A percentile compares a stretch with the other conserved stretches of the same genome.
These are phyloP conservation scores for Mirounga angustirostris DNA, from an alignment of 2,113 vertebrate genomes.

Conservation along the genomic window DNA sequence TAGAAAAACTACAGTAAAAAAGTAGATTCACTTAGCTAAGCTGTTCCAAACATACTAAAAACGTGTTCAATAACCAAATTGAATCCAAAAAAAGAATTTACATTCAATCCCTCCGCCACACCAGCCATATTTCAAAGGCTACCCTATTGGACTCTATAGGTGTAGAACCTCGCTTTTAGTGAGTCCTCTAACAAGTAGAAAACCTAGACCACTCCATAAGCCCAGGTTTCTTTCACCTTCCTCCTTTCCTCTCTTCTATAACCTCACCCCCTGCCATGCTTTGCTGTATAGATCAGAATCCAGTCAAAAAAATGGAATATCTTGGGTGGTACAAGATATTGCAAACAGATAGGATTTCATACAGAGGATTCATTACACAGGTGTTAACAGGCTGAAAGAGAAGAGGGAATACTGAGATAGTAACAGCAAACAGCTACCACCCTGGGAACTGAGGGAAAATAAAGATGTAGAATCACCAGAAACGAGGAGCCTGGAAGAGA, in stretches of 20 bases:
- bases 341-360: not conserved
- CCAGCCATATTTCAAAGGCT: not conserved
- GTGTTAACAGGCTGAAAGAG: not conserved
- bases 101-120: not conserved
- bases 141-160: not conserved
- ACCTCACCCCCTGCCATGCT: not conserved
- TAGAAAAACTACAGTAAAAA: slow-evolving; percentile 23
- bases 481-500: not conserved
- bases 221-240: not conserved
- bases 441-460: not conserved
- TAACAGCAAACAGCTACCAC: not conserved
- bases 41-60: slow-evolving; percentile 1
- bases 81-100: not conserved
- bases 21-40: not conserved
- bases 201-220: not conserved
- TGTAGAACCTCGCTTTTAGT: not conserved
- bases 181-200: not conserved
- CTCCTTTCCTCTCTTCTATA: not conserved
- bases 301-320: not conserved
- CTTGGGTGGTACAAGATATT: not conserved
- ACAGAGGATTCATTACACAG: not conserved
- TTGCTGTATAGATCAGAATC: not conserved
- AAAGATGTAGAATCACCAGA: not conserved
- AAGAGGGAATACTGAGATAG: not conserved
- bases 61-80: not conserved